Evolutionary conservation across 2,888 invertebrate species (phyloP).

Genomic region (Carpatolechia fugitivella): DNA sequence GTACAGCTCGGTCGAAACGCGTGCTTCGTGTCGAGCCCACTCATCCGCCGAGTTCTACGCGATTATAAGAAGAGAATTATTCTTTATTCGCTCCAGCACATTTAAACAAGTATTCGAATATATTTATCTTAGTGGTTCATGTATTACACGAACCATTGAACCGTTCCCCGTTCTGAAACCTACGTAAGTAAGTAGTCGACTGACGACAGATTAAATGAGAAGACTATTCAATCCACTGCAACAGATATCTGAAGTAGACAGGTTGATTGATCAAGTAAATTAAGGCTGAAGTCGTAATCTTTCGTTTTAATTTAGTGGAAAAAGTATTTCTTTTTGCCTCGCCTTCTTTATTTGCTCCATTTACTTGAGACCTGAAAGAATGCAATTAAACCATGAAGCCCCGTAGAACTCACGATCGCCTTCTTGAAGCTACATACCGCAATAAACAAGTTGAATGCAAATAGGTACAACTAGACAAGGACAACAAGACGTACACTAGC

Average conservation of each 20-base stretch:
- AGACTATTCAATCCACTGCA: not conserved
- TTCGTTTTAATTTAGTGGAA: not conserved
- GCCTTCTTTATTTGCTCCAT: not conserved
- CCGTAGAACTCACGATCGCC: slow-evolving; percentile 30
- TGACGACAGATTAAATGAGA: slow-evolving; percentile 28
- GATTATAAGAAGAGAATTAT: too few species aligned
- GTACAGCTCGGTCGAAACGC: slow-evolving; percentile 50
- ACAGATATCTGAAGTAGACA: not conserved
- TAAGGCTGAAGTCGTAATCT: not conserved
- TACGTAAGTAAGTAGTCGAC: slow-evolving; percentile 32
- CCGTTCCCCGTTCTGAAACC: slow-evolving; percentile 28
- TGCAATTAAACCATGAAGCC: slow-evolving; percentile 12
- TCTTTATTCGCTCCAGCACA: too few species aligned
- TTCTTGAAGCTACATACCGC: slow-evolving; percentile 40
- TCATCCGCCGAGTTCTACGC: slow-evolving; percentile 42
- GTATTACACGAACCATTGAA: slow-evolving; percentile 51
- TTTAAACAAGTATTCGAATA: slow-evolving; percentile 38
- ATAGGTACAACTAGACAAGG: slow-evolving; percentile 38
- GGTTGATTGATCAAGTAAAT: not conserved
- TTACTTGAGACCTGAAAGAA: slow-evolving; percentile 6
- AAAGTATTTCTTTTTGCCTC: not conserved
- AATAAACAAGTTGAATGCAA: slow-evolving; percentile 48
- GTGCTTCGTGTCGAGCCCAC: slow-evolving; percentile 29
- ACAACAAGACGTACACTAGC: slow-evolving; percentile 54
- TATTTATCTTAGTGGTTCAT: slow-evolving; percentile 40